Percentiles rank a stretch among this genome's conserved stretches.
Evolutionary conservation across 1,140 invertebrate species (phyloP).

Genomic region (Bombus sylvicola): DNA sequence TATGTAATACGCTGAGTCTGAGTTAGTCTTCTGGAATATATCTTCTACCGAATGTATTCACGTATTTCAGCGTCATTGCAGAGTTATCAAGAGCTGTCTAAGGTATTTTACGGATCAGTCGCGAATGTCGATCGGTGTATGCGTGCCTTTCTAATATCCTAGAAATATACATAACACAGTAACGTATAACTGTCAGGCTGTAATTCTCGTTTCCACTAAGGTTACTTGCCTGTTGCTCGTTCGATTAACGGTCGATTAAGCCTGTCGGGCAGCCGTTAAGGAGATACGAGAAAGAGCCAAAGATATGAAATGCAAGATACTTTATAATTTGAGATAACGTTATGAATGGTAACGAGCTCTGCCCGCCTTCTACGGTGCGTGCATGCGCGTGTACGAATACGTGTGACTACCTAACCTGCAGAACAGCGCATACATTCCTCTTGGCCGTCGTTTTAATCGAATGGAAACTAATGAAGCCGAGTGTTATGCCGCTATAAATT

Average conservation of each 20-base stretch:
- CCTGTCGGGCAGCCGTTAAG: constrained; percentile 68
- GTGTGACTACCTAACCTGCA: neutral
- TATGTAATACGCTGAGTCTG: constrained; percentile 3
- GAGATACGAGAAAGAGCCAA: constrained; percentile 66
- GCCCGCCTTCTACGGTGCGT: constrained; percentile 45
- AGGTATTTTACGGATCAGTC: constrained; percentile 29
- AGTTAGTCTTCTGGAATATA: neutral
- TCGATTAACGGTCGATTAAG: constrained; percentile 72
- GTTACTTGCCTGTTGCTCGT: constrained; percentile 63
- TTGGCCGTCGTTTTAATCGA: constrained; percentile 63
- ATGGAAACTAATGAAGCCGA: constrained; percentile 68
- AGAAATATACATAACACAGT: constrained; percentile 32
- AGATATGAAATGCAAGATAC: constrained; percentile 71
- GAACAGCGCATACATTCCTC: constrained; percentile 46
- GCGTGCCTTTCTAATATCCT: constrained; percentile 47
- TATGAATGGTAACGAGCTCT: constrained; percentile 70
- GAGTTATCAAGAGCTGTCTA: constrained; percentile 34
- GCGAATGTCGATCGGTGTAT: neutral
- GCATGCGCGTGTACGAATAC: neutral
- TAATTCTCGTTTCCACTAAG: constrained; percentile 60
- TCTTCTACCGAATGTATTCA: neutral
- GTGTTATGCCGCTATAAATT: constrained; percentile 61
- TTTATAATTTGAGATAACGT: constrained; percentile 72
- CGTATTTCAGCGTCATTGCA: constrained; percentile 11
- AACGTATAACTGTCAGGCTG: constrained; percentile 63